Evolutionary conservation across 2,797 vertebrate genomes (phyloP), one percentile per base, ranked within the genome.

Genomic region (Acanthurus leucopareius): DNA sequence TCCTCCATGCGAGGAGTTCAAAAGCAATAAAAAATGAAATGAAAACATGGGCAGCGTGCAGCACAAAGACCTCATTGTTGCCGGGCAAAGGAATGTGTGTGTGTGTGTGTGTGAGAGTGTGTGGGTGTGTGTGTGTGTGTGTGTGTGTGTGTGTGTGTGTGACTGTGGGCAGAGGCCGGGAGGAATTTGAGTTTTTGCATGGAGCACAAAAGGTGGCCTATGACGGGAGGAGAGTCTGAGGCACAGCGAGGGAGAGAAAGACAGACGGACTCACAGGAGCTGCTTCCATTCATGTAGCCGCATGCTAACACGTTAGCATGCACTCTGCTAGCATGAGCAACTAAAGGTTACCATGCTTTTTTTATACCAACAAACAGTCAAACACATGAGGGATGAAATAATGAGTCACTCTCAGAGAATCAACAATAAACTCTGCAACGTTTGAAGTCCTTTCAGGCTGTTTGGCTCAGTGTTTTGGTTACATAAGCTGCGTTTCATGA

Each of bases 11-110:
- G 15, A 90, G 56, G 77, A 91, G 91, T 89, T 93, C 86, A 88
- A 90, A 89, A 89, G 89, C 86, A 92, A 94, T 93, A 93, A 94
- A 94, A 91, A 93, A 89, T 91, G 87, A 92, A 93, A 94, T 81
- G 88, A 92, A 94, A 94, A 93, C 89, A 93, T 68, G 59, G 85
- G 84, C 70, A 59, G 83, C 17, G 84, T 66, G 80, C 80, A 58
- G 83, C 85, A 95, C 93, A 94, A 94, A 93, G 88, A 78, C 59
- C 86, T 86, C 89, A 91, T 94, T 95, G 94, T 95, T 93, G 72
- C 80, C 3, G 69, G 69, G 75, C 70, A 77, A 54, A 90, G 93
- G 94, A 95, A 95, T 95, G 86, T 83, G 69, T 81, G 88, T 82
- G 75, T 73, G 77, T 73, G 71, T 81, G 74, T 67, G 77, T 61